Evolutionary conservation across 2,888 invertebrate genomes (phyloP), one percentile per base, ranked within the genome.

Genomic region (Pristionchus maxplancki): DNA sequence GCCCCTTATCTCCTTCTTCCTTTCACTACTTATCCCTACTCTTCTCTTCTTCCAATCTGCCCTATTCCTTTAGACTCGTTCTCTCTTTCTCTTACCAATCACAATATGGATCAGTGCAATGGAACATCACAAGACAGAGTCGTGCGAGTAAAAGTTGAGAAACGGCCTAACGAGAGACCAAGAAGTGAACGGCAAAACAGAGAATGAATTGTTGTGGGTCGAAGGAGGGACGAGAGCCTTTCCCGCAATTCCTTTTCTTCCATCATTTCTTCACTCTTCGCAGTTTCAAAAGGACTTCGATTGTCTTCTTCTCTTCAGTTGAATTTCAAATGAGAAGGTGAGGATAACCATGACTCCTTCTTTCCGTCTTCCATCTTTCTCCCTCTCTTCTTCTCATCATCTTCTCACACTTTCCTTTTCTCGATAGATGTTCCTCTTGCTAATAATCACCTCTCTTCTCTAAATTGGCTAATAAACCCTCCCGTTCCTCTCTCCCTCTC

Each of bases 341-440:
- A 82, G 50, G 48, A 50, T 81, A 58, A 53, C 53, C 82, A 50
- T 82, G 50, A 82, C 44, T 82, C 82, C 82, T 34, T 82, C 82
- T 34, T 15, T 74, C 34, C 78, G 40, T 78, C 78, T n/a, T 78
- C 44, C 40, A 44, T 48, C 24, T 58, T 8, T n/a, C 74, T 40
- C 44, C 9, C 28, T 48, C 44, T 78, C n/a, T 40, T 37, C 24
- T 44, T 24, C 78, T 78, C 78, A 40, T 15, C 5, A 24, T 6
- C 24, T 44, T 48, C 44, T 78, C 20, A 15, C 31, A 31, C 78
- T 28, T 44, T 78, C 28, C 24, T 28, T 78, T 48, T 40, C 11
- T 78, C 78, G 44, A 15, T 44, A 13, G 28, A 78, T 78, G 37
- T 71, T 71, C 71, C n/a, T 20, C 71, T 20, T 71, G 37, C 71